phyloP scores from a whole-genome alignment of 2,113 vertebrate genomes.

The Anolis carolinensis region DNA sequence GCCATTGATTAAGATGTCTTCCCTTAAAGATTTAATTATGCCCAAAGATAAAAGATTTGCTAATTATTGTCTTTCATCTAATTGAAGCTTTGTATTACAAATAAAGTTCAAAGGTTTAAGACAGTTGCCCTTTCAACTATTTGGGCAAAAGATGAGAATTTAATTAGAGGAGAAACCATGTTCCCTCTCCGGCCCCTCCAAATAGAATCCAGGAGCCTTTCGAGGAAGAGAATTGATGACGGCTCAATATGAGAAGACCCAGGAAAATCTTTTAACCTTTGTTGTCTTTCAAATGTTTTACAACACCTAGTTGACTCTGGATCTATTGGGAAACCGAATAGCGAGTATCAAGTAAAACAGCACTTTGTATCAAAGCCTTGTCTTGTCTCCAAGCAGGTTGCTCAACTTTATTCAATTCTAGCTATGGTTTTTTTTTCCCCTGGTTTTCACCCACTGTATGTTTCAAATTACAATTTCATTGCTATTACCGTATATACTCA shows the following conservation, averaged over 20 bases:
- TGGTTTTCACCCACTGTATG: no score
- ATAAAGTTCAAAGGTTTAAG: slow-evolving; percentile 91
- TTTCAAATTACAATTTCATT: no score
- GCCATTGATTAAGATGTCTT: slow-evolving; percentile 93
- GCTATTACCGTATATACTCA: no score
- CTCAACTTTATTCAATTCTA: neutral
- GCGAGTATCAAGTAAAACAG: slow-evolving; percentile 13
- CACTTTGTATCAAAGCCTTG: slow-evolving; percentile 15
- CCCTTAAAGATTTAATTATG: slow-evolving; percentile 95
- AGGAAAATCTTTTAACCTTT: slow-evolving; percentile 65
- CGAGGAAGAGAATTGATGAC: slow-evolving; percentile 55
- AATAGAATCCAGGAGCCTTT: slow-evolving; percentile 40
- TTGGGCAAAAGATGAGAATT: slow-evolving; percentile 82
- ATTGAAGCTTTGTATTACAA: slow-evolving; percentile 93
- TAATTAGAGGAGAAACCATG: slow-evolving; percentile 84
- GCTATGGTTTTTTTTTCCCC: no score
- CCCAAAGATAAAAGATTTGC: slow-evolving; percentile 97
- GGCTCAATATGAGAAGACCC: slow-evolving; percentile 48
- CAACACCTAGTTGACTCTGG: slow-evolving; percentile 29
- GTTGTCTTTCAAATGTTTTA: slow-evolving; percentile 56
- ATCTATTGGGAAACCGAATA: slow-evolving; percentile 47
- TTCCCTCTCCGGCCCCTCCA: slow-evolving; percentile 61
- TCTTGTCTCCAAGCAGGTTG: neutral
- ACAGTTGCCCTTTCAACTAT: slow-evolving; percentile 86
- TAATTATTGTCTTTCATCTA: slow-evolving; percentile 98